A percentile compares a stretch with the other conserved stretches of the same genome.
Conservation (phyloP, 2,888 invertebrate genomes). For the Drosophila falleni region DNA sequence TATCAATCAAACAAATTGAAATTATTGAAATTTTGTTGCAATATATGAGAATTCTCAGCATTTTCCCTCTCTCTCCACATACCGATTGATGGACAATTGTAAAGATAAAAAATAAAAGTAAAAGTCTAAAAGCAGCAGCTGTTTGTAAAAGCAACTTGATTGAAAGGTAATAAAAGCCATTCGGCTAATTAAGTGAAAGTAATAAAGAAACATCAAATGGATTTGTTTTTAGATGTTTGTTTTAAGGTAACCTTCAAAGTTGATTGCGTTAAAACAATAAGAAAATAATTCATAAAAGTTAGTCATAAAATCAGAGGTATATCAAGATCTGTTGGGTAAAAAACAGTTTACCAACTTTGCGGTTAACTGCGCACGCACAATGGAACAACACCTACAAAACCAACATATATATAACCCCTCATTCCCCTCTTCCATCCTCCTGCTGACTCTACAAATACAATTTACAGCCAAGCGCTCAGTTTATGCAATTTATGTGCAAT, state of each 20-base stretch:
- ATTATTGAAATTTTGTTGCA: conserved; percentile 55
- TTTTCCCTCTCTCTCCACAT: neutral
- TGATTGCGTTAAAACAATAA: conserved; percentile 40
- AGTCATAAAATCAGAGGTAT: conserved; percentile 36
- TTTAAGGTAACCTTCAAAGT: conserved; percentile 40
- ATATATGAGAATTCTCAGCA: conserved; percentile 40
- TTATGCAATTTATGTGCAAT: conserved; percentile 79
- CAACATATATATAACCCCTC: conserved; percentile 1
- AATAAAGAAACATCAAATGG: conserved; percentile 21
- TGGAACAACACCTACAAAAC: conserved; percentile 28
- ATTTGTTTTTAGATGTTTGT: neutral
- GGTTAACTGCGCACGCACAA: conserved; percentile 75
- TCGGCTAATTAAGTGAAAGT: conserved; percentile 67
- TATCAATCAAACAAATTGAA: conserved; percentile 60
- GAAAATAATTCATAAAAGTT: conserved; percentile 40
- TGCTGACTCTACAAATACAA: conserved; percentile 37
- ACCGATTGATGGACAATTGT: conserved; percentile 39
- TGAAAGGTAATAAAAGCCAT: conserved; percentile 26
- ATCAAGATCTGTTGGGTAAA: conserved; percentile 37
- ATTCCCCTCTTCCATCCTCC: neutral
- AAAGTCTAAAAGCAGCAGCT: conserved; percentile 39
- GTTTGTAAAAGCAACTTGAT: conserved; percentile 16
- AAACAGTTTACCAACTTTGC: conserved; percentile 66
- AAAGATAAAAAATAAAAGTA: conserved; percentile 33
- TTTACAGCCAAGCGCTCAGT: conserved; percentile 53